Percentiles rank a stretch among this genome's conserved stretches.
Conservation (phyloP, 2,888 invertebrate genomes). For the Brassicogethes aeneus region DNA sequence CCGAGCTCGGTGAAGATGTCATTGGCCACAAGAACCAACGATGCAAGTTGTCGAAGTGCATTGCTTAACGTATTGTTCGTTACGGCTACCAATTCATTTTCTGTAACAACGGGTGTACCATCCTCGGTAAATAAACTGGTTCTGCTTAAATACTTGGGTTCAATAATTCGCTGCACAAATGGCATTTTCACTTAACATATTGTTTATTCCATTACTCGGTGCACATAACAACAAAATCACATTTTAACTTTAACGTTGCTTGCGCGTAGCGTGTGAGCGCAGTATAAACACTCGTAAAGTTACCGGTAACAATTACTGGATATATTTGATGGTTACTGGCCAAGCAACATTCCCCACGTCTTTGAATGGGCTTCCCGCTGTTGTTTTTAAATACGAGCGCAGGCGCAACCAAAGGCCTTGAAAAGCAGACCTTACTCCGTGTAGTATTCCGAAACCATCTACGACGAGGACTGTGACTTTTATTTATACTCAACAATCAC, state of each 20-base stretch:
- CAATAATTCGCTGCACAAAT: constrained; percentile 76
- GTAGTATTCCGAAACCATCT: too few species aligned
- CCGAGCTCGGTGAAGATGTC: constrained; percentile 80
- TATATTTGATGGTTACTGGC: neutral
- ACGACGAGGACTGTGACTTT: too few species aligned
- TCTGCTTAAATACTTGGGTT: constrained; percentile 71
- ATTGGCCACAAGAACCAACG: constrained; percentile 72
- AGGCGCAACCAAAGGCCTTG: too few species aligned
- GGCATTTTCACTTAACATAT: constrained; percentile 55
- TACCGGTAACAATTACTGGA: neutral
- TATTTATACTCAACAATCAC: too few species aligned
- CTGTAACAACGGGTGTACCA: constrained; percentile 51
- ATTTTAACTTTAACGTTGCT: neutral
- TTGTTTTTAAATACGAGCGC: neutral
- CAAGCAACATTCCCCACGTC: neutral
- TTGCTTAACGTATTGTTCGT: constrained; percentile 80
- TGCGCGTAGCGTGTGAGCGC: neutral
- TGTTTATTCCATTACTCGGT: neutral
- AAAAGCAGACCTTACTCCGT: too few species aligned
- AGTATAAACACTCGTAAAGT: neutral
- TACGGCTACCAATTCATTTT: constrained; percentile 76
- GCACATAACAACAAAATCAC: neutral
- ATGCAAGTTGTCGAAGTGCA: constrained; percentile 77
- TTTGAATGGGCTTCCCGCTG: neutral
- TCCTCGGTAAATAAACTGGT: constrained; percentile 52